Evolutionary conservation across 2,797 vertebrate species (phyloP).

Genomic region (Lepilemur septentrionalis): DNA sequence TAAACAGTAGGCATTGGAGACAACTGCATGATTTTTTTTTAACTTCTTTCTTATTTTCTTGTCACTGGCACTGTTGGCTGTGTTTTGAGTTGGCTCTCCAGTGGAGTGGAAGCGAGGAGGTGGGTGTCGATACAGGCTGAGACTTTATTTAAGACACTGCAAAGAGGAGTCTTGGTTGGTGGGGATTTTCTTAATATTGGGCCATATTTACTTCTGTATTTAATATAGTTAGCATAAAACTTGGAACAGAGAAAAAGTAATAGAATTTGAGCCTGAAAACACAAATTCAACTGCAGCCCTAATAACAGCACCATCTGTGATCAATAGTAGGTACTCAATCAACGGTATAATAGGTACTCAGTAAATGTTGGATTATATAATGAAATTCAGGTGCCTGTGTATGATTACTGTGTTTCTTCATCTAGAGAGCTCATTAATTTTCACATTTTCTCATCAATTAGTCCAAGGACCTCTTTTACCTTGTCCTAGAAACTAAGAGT

Average conservation of each 20-base stretch:
- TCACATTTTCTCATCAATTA: conserved; percentile 51
- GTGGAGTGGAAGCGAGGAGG: background rate
- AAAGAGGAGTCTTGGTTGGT: background rate
- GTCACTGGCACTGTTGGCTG: background rate
- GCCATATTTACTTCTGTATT: background rate
- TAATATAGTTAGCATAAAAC: background rate
- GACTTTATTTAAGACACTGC: background rate
- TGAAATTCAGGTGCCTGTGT: background rate
- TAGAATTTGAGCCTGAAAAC: background rate
- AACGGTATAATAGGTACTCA: background rate
- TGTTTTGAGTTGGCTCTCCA: conserved; percentile 26
- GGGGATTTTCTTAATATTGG: background rate
- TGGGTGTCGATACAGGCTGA: background rate
- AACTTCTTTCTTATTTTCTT: background rate
- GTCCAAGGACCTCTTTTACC: background rate
- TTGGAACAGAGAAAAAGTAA: background rate
- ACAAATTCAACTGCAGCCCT: background rate
- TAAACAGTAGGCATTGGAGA: background rate
- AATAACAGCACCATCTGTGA: background rate
- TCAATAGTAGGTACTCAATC: background rate
- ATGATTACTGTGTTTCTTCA: background rate
- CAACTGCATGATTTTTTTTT: background rate
- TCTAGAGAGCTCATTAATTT: conserved; percentile 1
- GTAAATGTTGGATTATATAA: background rate
- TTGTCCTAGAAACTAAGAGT: conserved; percentile 16